phyloP scores from a whole-genome alignment of 2,113 vertebrate genomes.

The Rhombomys opimus region DNA sequence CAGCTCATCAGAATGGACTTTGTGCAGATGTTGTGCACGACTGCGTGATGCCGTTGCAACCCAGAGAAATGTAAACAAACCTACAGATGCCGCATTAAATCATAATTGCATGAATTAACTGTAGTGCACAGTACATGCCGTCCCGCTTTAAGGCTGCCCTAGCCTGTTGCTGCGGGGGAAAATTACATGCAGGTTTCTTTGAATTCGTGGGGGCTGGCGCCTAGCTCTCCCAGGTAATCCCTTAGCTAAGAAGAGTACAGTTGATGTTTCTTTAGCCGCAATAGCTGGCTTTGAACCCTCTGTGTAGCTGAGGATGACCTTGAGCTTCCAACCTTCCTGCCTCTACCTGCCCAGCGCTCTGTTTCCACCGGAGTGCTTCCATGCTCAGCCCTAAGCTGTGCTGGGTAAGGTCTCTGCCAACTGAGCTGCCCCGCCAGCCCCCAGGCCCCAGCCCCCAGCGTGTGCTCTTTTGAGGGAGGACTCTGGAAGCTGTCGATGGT shows the following conservation, averaged over 20 bases:
- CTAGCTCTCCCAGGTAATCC: not conserved
- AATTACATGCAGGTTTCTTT: not conserved
- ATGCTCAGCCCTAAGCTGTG: too few relatives aligned
- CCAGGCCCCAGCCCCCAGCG: too few relatives aligned
- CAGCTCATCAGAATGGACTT: not conserved
- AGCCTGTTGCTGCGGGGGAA: not conserved
- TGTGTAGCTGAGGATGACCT: not conserved
- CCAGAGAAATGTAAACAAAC: not conserved
- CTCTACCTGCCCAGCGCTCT: not conserved
- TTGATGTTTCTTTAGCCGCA: not conserved
- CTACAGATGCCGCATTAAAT: not conserved
- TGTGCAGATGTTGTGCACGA: not conserved
- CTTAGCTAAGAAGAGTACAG: not conserved
- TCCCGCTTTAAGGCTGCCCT: not conserved
- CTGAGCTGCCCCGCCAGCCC: not conserved
- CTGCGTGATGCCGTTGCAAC: not conserved
- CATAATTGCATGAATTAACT: constrained; percentile 3
- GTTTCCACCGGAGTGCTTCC: not conserved
- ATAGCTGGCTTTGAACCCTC: not conserved
- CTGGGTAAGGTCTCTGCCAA: not conserved
- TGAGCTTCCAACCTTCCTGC: not conserved
- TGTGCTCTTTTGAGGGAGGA: not conserved
- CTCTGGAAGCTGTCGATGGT: not conserved
- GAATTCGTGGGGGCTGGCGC: not conserved
- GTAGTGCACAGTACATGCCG: not conserved